Conservation (phyloP, 2,888 invertebrate species). For the Laspeyria flexula region DNA sequence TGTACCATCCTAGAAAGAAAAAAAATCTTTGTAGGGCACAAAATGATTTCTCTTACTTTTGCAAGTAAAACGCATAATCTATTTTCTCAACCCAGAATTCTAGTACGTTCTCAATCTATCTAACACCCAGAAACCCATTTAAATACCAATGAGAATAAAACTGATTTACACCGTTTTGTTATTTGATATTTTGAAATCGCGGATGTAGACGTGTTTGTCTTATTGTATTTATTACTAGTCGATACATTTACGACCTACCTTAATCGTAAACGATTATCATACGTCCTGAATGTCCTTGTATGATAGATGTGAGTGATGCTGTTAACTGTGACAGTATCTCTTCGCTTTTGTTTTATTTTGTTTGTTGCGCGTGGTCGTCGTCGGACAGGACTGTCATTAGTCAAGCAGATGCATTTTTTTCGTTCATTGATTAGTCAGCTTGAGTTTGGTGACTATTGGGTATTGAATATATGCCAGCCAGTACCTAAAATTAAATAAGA, state of each 20-base stretch:
- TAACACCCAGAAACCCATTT: too few species aligned
- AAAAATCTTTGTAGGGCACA: too few species aligned
- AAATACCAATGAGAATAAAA: too few species aligned
- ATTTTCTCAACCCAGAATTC: too few species aligned
- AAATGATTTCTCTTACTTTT: too few species aligned
- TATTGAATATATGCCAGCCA: too few species aligned
- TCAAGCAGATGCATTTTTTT: constrained; percentile 4
- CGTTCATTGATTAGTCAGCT: too few species aligned
- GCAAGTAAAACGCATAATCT: too few species aligned
- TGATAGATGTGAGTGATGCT: constrained; percentile 29
- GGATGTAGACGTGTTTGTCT: constrained; percentile 32
- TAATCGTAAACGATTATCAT: constrained; percentile 49
- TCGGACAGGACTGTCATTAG: constrained; percentile 7
- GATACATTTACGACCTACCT: constrained; percentile 36
- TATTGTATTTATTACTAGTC: constrained; percentile 25
- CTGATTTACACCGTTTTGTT: too few species aligned
- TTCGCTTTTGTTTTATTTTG: constrained; percentile 1
- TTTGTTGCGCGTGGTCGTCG: constrained; percentile 9
- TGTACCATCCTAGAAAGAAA: too few species aligned
- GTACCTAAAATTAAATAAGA: too few species aligned
- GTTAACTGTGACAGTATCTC: constrained; percentile 24
- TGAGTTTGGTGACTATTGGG: too few species aligned
- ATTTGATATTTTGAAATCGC: constrained; percentile 14
- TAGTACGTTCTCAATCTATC: neutral
- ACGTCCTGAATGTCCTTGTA: constrained; percentile 53